Conservation (phyloP, 1,140 invertebrate species). For the Monochamus saltuarius region DNA sequence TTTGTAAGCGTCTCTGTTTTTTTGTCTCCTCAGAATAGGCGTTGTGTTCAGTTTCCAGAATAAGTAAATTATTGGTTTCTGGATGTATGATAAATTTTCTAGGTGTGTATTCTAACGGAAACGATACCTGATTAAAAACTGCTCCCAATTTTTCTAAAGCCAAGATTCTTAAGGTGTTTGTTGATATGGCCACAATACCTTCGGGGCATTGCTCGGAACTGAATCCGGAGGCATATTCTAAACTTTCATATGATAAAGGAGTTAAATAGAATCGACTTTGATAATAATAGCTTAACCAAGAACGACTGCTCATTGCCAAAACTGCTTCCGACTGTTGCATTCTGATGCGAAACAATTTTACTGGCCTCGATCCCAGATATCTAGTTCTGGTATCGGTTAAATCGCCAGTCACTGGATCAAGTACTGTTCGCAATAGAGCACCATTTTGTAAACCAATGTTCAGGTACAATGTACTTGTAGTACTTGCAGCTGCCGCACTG, state of each 20-base stretch:
- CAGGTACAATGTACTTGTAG: conserved; percentile 81
- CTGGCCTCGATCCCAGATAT: conserved; percentile 54
- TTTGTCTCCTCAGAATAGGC: conserved; percentile 98
- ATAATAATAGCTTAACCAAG: conserved; percentile 98
- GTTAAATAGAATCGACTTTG: conserved; percentile 96
- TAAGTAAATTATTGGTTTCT: conserved; percentile 88
- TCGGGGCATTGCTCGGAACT: conserved; percentile 99
- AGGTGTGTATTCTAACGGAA: conserved; percentile 93
- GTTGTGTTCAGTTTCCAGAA: conserved; percentile 98
- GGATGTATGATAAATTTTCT: conserved; percentile 92
- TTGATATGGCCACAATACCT: conserved; percentile 97
- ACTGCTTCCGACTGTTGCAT: conserved; percentile 97
- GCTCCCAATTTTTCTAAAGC: conserved; percentile 97
- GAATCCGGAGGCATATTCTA: conserved; percentile 98
- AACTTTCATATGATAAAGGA: conserved; percentile 91
- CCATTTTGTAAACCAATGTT: conserved; percentile 99
- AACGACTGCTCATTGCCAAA: conserved; percentile 94
- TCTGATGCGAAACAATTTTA: conserved; percentile 62
- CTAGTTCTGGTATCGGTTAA: conserved; percentile 95
- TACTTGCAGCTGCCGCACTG: conserved; percentile 55
- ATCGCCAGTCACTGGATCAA: conserved; percentile 96
- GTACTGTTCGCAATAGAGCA: conserved; percentile 88
- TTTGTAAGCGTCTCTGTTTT: conserved; percentile 80
- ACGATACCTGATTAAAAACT: conserved; percentile 94
- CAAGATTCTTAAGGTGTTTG: conserved; percentile 95